Conservation (phyloP, 1,140 invertebrate species). For the Chironomus tepperi region DNA sequence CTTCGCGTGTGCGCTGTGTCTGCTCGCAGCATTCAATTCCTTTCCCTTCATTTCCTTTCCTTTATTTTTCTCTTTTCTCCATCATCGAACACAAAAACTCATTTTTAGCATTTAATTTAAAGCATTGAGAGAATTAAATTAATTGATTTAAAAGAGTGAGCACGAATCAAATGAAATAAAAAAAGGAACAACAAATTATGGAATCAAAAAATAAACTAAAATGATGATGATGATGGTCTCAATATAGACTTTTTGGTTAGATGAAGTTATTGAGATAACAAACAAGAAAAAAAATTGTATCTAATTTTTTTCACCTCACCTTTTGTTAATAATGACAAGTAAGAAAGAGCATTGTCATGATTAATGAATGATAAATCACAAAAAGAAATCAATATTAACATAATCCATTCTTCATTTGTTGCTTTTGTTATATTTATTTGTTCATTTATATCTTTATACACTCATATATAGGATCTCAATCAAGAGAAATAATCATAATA, state of each 20-base stretch:
- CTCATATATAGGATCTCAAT: not conserved
- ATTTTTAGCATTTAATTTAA: not conserved
- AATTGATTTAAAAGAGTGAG: slow-evolving; percentile 12
- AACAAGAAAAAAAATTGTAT: not conserved
- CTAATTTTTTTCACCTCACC: slow-evolving; percentile 21
- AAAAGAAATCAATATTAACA: slow-evolving; percentile 24
- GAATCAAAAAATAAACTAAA: not conserved
- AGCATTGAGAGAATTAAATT: slow-evolving; percentile 8
- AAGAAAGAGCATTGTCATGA: slow-evolving; percentile 15
- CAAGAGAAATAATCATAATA: not conserved
- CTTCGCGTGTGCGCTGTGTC: not conserved
- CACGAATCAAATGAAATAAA: not conserved
- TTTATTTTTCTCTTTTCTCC: too few relatives aligned
- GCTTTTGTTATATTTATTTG: too few relatives aligned
- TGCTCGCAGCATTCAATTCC: not conserved
- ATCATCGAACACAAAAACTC: not conserved
- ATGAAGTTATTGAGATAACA: slow-evolving; percentile 18
- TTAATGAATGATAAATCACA: slow-evolving; percentile 24
- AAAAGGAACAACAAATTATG: slow-evolving; percentile 18
- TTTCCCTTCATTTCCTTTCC: not conserved
- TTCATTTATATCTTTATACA: too few relatives aligned
- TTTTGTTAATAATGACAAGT: slow-evolving; percentile 19
- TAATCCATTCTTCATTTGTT: slow-evolving; percentile 5
- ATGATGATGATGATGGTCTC: slow-evolving; percentile 12
- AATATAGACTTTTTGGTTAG: not conserved